Evolutionary conservation across 2,888 invertebrate species (phyloP).

Genomic region (Nemotelus nigrinus): DNA sequence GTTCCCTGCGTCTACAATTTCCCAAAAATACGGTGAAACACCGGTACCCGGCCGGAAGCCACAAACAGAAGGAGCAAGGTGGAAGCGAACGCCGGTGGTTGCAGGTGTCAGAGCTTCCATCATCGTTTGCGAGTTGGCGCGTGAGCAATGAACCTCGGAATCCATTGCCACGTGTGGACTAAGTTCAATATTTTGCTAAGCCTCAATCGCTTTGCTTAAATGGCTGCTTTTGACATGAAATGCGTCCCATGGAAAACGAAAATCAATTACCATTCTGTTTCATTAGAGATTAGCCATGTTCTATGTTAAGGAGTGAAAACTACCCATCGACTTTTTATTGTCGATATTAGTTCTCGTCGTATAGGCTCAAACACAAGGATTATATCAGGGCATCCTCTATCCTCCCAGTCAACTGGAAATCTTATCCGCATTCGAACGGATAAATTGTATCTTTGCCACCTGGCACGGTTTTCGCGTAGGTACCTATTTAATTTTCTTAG

Average conservation of each 20-base stretch:
- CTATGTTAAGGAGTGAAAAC: too few relatives aligned
- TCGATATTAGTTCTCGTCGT: too few relatives aligned
- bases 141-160: constrained; percentile 24
- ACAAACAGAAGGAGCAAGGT: background rate
- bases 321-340: too few relatives aligned
- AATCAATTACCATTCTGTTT: too few relatives aligned
- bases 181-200: background rate
- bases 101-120: constrained; percentile 15
- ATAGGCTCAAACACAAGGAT: too few relatives aligned
- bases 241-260: background rate
- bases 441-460: too few relatives aligned
- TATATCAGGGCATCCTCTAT: too few relatives aligned
- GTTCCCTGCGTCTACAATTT: background rate
- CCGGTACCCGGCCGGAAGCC: constrained; percentile 20
- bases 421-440: too few relatives aligned
- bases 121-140: background rate
- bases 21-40: background rate
- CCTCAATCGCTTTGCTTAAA: background rate
- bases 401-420: too few relatives aligned
- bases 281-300: too few relatives aligned
- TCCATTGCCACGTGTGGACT: constrained; percentile 17
- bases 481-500: too few relatives aligned
- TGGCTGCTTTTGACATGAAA: background rate
- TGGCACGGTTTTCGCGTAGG: too few relatives aligned
- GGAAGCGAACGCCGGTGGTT: background rate